These are phyloP conservation scores for Lophius piscatorius DNA, from an alignment of 2,113 vertebrate genomes.

Conservation along the genomic window DNA sequence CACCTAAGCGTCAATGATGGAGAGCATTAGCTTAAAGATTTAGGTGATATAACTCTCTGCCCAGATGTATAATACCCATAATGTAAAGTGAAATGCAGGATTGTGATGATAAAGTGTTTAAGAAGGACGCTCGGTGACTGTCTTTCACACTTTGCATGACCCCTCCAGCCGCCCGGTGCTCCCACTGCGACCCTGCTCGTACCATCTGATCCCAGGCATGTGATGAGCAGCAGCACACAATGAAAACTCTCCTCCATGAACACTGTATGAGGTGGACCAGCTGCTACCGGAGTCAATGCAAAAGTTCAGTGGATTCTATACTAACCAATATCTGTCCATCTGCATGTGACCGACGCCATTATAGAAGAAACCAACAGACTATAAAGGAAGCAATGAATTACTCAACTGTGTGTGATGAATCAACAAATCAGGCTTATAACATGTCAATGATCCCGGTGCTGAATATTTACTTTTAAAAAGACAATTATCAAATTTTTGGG, in stretches of 20 bases:
- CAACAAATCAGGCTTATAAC: not conserved
- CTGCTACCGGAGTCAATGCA: slow-evolving; percentile 10
- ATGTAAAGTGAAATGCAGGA: slow-evolving; percentile 35
- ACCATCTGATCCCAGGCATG: slow-evolving; percentile 73
- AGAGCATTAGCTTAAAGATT: slow-evolving; percentile 2
- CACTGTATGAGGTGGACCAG: slow-evolving; percentile 34
- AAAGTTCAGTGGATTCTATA: slow-evolving; percentile 12
- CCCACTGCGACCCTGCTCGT: slow-evolving; percentile 44
- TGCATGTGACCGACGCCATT: slow-evolving; percentile 2
- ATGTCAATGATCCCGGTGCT: not conserved
- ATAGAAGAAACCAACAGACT: not conserved
- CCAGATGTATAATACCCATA: not conserved
- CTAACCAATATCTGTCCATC: slow-evolving; percentile 17
- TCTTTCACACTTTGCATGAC: slow-evolving; percentile 71
- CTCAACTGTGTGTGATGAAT: slow-evolving; percentile 9
- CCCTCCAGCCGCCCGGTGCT: slow-evolving; percentile 36
- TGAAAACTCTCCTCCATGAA: slow-evolving; percentile 35
- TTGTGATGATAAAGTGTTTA: slow-evolving; percentile 28
- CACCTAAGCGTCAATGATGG: not conserved
- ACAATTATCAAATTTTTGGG: too few species aligned
- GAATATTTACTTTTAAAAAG: not conserved
- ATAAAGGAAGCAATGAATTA: not conserved
- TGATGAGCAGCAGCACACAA: slow-evolving; percentile 61
- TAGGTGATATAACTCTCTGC: not conserved
- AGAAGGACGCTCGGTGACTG: slow-evolving; percentile 46